A percentile compares a stretch with the other conserved stretches of the same genome.
phyloP scores from a whole-genome alignment of 2,888 invertebrate genomes.

The Cryptophagus acutangulus region DNA sequence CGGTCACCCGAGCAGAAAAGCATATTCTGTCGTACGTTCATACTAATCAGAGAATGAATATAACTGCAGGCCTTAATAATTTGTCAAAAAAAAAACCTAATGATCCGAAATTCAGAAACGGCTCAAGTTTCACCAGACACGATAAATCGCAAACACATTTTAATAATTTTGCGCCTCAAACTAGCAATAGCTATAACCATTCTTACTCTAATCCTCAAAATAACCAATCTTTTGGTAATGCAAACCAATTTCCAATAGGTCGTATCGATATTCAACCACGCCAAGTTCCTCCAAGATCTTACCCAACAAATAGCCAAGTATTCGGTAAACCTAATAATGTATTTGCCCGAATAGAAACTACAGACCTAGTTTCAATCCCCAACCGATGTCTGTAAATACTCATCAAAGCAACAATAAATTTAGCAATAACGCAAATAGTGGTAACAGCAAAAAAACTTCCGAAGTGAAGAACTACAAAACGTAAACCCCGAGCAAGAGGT shows the following conservation, averaged over 20 bases:
- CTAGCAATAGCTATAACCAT: not conserved
- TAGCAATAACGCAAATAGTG: constrained; percentile 8
- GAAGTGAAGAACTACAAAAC: constrained; percentile 8
- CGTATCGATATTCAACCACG: constrained; percentile 10
- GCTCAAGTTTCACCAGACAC: not conserved
- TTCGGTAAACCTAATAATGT: constrained; percentile 11
- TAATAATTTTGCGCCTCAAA: not conserved
- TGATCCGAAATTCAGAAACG: not conserved
- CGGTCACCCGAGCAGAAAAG: not conserved
- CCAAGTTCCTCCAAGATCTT: constrained; percentile 4
- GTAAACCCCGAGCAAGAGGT: constrained; percentile 10
- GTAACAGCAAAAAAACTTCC: constrained; percentile 4
- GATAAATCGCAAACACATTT: too few species aligned
- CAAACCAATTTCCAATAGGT: constrained; percentile 10
- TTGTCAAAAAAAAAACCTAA: not conserved
- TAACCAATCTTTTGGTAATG: not conserved
- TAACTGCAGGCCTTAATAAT: not conserved
- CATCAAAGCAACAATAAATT: constrained; percentile 7
- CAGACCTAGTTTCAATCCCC: not conserved
- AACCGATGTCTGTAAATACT: constrained; percentile 9
- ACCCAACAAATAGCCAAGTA: constrained; percentile 9
- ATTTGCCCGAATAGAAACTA: constrained; percentile 10
- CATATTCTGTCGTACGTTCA: not conserved
- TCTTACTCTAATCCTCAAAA: too few species aligned
- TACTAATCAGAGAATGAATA: not conserved